phyloP scores from a whole-genome alignment of 2,888 invertebrate species.

The Myopa testacea region DNA sequence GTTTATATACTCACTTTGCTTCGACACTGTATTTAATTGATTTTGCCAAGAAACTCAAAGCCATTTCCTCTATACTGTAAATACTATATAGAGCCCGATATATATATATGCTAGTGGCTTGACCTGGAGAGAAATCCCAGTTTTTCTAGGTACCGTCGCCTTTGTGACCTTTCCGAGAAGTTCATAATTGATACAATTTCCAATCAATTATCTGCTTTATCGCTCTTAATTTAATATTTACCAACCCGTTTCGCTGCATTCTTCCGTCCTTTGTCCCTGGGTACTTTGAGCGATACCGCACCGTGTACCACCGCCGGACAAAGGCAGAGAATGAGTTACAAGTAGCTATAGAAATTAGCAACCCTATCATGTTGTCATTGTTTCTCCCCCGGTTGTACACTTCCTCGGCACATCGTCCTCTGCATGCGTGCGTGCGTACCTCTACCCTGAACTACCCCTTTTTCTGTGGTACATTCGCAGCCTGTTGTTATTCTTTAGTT shows the following conservation, averaged over 20 bases:
- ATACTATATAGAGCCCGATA: no score
- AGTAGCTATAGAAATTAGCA: constrained; percentile 60
- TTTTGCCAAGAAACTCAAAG: no score
- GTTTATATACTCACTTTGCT: no score
- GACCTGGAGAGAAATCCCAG: no score
- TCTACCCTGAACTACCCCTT: constrained; percentile 30
- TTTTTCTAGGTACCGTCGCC: constrained; percentile 35
- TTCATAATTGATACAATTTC: constrained; percentile 55
- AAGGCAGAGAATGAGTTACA: constrained; percentile 47
- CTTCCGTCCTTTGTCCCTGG: constrained; percentile 12
- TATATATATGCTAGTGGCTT: no score
- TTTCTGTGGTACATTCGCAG: constrained; percentile 14
- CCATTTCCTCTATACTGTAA: no score
- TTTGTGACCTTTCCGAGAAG: constrained; percentile 51
- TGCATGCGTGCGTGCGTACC: constrained; percentile 35
- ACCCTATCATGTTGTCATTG: constrained; percentile 56
- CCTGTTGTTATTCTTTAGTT: neutral
- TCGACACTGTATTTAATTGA: no score
- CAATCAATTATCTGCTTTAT: constrained; percentile 42
- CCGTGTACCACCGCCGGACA: constrained; percentile 37
- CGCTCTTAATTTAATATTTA: constrained; percentile 42
- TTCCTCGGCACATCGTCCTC: constrained; percentile 46
- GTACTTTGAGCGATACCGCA: constrained; percentile 25
- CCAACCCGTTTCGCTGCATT: constrained; percentile 34
- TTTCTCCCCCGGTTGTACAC: constrained; percentile 48